Evolutionary conservation across 2,113 vertebrate species (phyloP).

Genomic region (Capra hircus): DNA sequence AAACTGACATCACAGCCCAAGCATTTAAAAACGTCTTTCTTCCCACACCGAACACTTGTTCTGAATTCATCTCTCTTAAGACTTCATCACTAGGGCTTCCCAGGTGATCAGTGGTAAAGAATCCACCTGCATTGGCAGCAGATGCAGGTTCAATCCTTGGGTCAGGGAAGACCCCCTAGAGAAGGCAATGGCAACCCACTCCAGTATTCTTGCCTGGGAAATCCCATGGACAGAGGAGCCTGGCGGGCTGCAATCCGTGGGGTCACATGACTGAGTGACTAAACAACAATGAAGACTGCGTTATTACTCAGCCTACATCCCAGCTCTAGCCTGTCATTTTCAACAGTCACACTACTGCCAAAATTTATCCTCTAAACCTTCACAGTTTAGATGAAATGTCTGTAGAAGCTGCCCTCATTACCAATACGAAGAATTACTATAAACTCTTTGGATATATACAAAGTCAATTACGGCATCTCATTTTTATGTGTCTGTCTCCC

Average conservation of each 20-base stretch:
- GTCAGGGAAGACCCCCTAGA: background rate
- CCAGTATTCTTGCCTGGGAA: background rate
- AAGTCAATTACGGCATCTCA: background rate
- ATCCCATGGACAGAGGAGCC: background rate
- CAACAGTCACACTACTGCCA: background rate
- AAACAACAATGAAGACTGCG: background rate
- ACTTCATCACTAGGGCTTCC: background rate
- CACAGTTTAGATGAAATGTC: background rate
- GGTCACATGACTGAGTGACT: background rate
- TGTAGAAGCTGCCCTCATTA: background rate
- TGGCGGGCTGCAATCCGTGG: background rate
- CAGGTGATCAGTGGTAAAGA: background rate
- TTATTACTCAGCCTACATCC: background rate
- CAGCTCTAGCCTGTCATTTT: background rate
- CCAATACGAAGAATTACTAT: background rate
- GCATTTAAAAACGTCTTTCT: background rate
- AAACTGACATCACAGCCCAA: background rate
- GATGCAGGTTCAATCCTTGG: background rate
- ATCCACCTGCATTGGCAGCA: background rate
- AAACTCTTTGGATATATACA: background rate
- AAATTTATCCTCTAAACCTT: background rate
- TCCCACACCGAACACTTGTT: background rate
- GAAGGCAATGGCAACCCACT: background rate
- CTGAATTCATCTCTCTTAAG: background rate
- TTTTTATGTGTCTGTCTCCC: background rate